phyloP scores from a whole-genome alignment of 1,140 invertebrate genomes.

The Ceratosolen fusciceps region DNA sequence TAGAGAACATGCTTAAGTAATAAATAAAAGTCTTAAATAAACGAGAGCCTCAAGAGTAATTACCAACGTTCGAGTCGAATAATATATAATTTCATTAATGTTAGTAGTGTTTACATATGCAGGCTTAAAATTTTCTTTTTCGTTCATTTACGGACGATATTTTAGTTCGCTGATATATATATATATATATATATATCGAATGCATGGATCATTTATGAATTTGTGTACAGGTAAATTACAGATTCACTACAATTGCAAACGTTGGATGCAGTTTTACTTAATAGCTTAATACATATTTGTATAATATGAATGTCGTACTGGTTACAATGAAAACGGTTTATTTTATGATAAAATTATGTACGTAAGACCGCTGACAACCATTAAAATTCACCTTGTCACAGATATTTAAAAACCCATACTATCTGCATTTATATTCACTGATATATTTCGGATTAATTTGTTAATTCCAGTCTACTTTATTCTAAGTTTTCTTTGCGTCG shows the following conservation, averaged over 20 bases:
- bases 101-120: not conserved
- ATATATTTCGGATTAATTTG: too few species aligned
- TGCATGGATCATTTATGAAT: constrained; percentile 14
- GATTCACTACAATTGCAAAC: constrained; percentile 20
- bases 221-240: constrained; percentile 6
- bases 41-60: constrained; percentile 30
- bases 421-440: not conserved
- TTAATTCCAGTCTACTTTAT: not conserved
- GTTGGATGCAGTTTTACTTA: not conserved
- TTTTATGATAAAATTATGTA: constrained; percentile 9
- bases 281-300: constrained; percentile 24
- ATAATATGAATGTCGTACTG: constrained; percentile 21
- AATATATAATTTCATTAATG: not conserved
- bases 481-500: too few species aligned
- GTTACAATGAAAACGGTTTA: constrained; percentile 27
- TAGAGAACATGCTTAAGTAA: too few species aligned
- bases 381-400: not conserved
- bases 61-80: constrained; percentile 8
- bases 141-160: constrained; percentile 21
- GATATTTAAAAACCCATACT: too few species aligned
- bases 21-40: not conserved
- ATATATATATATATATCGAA: constrained; percentile 37
- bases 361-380: not conserved
- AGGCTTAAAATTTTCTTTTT: constrained; percentile 21
- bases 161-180: too few species aligned